These are phyloP conservation scores for Shargacucullia verbasci DNA, from an alignment of 2,888 invertebrate genomes.

Conservation along the genomic window DNA sequence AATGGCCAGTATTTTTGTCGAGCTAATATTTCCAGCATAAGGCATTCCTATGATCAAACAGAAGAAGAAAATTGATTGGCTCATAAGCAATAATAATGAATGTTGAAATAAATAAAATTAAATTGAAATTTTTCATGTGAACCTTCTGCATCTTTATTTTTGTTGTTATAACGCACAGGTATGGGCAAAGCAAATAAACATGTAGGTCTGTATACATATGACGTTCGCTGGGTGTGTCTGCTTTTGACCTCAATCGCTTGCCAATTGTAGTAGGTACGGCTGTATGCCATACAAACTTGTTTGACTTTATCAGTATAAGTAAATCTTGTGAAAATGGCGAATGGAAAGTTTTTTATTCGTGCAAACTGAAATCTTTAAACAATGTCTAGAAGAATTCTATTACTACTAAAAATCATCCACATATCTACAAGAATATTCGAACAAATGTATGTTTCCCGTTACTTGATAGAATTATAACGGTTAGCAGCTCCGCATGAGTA, in stretches of 20 bases:
- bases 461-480: constrained; percentile 10
- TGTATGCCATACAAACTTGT: constrained; percentile 44
- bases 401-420: no score
- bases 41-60: no score
- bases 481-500: background rate
- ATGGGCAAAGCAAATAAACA: constrained; percentile 52
- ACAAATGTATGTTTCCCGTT: constrained; percentile 14
- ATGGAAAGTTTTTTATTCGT: background rate
- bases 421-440: background rate
- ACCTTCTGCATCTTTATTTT: constrained; percentile 22
- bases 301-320: constrained; percentile 6
- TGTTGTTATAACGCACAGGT: constrained; percentile 9
- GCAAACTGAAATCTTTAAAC: no score
- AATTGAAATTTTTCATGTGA: constrained; percentile 7
- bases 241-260: constrained; percentile 71
- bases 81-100: no score
- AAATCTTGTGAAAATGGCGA: constrained; percentile 1
- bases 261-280: constrained; percentile 55
- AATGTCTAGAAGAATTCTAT: no score
- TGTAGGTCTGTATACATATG: constrained; percentile 31
- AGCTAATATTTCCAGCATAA: no score
- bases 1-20: no score
- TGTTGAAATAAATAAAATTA: no score
- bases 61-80: no score
- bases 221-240: constrained; percentile 66